Evolutionary conservation across 2,797 vertebrate species (phyloP).

Genomic region (Anableps anableps): DNA sequence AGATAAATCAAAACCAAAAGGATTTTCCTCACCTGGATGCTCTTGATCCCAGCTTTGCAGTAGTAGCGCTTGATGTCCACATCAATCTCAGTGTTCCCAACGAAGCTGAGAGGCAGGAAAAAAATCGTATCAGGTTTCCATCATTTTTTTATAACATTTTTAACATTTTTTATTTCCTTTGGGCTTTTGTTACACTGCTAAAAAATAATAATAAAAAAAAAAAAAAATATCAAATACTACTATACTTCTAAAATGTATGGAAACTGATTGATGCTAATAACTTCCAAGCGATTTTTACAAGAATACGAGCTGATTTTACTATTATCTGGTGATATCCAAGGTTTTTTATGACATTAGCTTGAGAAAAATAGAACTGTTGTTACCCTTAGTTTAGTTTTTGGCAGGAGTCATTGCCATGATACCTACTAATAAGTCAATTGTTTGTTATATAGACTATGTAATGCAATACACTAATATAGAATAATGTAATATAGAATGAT

Average conservation of each 20-base stretch:
- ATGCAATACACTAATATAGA: not conserved
- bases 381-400: not conserved
- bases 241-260: not conserved
- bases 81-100: conserved; percentile 95
- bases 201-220: not conserved
- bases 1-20: conserved; percentile 6
- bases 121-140: not conserved
- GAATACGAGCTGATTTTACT: not conserved
- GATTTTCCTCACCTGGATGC: conserved; percentile 88
- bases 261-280: not conserved
- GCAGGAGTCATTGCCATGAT: not conserved
- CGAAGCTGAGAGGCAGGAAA: conserved; percentile 84
- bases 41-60: conserved; percentile 97
- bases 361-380: not conserved
- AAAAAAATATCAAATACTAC: not conserved
- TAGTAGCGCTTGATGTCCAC: conserved; percentile 97
- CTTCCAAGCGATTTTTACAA: not conserved
- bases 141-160: not conserved
- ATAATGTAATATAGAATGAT: not conserved
- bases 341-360: not conserved
- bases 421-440: not conserved
- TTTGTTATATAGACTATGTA: not conserved
- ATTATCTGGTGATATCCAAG: not conserved
- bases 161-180: not conserved
- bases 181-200: not conserved